Conservation (phyloP, 2,113 vertebrate genomes). For the Zapornia atra region DNA sequence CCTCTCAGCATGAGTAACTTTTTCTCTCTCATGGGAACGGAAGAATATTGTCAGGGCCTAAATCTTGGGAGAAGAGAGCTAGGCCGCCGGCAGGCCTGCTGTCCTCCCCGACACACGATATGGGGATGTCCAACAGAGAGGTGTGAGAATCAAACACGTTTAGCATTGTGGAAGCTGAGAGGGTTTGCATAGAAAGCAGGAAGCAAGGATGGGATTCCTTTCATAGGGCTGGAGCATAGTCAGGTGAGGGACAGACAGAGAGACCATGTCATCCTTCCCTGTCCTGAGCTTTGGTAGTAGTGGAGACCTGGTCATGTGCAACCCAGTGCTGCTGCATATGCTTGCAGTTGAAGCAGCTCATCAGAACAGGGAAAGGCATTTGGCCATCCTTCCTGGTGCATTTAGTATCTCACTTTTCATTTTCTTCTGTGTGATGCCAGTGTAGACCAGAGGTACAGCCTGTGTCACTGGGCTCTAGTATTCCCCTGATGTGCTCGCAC, state of each 20-base stretch:
- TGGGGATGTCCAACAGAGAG: neutral
- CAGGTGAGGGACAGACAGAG: neutral
- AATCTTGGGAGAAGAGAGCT: too few species aligned
- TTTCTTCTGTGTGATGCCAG: neutral
- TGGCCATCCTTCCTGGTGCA: neutral
- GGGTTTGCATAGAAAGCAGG: neutral
- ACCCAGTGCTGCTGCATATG: neutral
- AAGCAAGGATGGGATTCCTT: neutral
- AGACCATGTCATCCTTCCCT: neutral
- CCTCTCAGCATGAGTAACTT: too few species aligned
- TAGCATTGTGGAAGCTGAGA: neutral
- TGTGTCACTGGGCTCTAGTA: neutral
- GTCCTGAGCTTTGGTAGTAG: neutral
- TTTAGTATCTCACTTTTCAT: neutral
- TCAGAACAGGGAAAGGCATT: neutral
- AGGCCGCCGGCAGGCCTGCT: too few species aligned
- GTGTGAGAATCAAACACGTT: neutral
- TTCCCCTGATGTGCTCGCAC: neutral
- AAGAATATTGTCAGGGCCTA: too few species aligned
- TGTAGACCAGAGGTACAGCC: neutral
- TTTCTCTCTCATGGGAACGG: too few species aligned
- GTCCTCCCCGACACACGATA: too few species aligned
- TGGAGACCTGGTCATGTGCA: neutral
- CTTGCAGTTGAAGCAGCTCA: neutral
- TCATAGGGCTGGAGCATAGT: neutral